Evolutionary conservation across 2,797 vertebrate species (phyloP).

Genomic region (Acanthiza pusilla): DNA sequence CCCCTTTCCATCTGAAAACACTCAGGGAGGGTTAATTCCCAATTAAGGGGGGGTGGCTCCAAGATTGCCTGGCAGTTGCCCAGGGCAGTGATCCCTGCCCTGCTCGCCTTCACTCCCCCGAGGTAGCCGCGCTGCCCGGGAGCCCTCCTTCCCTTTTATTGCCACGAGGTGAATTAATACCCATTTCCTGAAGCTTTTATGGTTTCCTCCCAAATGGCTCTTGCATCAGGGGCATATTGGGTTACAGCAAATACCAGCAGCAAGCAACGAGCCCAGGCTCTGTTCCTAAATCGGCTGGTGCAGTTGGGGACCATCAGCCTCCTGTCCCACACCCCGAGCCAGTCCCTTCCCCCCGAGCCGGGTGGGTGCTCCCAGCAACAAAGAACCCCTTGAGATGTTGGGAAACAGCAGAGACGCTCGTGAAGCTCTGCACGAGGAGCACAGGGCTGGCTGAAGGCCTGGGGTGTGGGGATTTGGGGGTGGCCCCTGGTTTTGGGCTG

Average conservation of each 20-base stretch:
- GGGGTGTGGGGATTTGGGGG: neutral
- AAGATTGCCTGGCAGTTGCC: neutral
- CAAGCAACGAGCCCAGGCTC: neutral
- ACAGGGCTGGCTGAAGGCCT: neutral
- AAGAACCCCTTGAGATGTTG: neutral
- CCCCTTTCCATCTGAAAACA: neutral
- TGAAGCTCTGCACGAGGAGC: neutral
- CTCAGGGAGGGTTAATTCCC: neutral
- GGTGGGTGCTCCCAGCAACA: neutral
- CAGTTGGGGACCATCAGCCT: neutral
- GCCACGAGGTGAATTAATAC: slow-evolving; percentile 50
- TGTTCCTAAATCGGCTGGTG: neutral
- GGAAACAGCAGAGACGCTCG: neutral
- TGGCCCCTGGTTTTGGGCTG: neutral
- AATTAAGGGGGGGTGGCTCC: neutral
- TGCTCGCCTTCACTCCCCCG: neutral
- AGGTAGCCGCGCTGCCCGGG: neutral
- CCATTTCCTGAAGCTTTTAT: slow-evolving; percentile 61
- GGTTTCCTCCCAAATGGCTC: slow-evolving; percentile 53
- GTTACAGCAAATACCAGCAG: slow-evolving; percentile 7
- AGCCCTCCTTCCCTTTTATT: slow-evolving; percentile 34
- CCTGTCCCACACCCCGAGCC: accelerated
- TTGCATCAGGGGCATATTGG: slow-evolving; percentile 32
- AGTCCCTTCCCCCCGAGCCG: neutral
- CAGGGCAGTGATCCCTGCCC: neutral